A percentile compares a stretch with the other conserved stretches of the same genome.
These are phyloP conservation scores for Tympanuchus pallidicinctus DNA, from an alignment of 2,113 vertebrate genomes.

Conservation along the genomic window DNA sequence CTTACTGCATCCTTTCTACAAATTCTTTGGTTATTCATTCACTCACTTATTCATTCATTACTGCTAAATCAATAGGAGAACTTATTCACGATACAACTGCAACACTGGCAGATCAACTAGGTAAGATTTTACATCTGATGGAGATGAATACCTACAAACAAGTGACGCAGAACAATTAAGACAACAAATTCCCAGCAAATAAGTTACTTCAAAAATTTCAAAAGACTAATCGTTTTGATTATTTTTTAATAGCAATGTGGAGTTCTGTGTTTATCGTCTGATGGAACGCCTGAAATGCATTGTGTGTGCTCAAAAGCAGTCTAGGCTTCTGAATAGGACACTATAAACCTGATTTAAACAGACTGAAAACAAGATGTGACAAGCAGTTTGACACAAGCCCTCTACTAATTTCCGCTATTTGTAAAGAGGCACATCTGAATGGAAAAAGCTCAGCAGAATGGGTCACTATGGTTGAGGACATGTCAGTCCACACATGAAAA, in stretches of 20 bases:
- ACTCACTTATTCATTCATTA: slow-evolving; percentile 51
- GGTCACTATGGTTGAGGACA: slow-evolving; percentile 77
- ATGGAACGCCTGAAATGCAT: slow-evolving; percentile 80
- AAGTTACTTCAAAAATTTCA: slow-evolving; percentile 72
- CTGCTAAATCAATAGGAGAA: slow-evolving; percentile 52
- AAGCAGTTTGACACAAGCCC: slow-evolving; percentile 84
- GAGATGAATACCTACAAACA: slow-evolving; percentile 51
- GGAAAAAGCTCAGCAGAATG: slow-evolving; percentile 81
- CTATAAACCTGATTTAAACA: slow-evolving; percentile 85
- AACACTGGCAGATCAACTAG: slow-evolving; percentile 60
- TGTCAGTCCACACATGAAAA: slow-evolving; percentile 82
- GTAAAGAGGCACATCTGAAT: slow-evolving; percentile 83
- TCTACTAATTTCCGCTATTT: slow-evolving; percentile 87
- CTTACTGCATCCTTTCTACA: slow-evolving; percentile 22
- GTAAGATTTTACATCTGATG: slow-evolving; percentile 55
- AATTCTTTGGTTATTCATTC: slow-evolving; percentile 45
- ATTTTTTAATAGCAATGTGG: slow-evolving; percentile 82
- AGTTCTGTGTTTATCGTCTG: slow-evolving; percentile 79
- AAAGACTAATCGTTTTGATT: slow-evolving; percentile 83
- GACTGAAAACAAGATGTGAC: slow-evolving; percentile 90
- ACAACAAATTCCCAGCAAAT: slow-evolving; percentile 72
- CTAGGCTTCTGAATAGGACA: slow-evolving; percentile 78
- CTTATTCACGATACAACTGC: slow-evolving; percentile 26
- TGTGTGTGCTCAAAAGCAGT: slow-evolving; percentile 77
- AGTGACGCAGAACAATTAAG: slow-evolving; percentile 71